Evolutionary conservation across 2,888 invertebrate species (phyloP).

Genomic region (Holacanthella duospinosa): DNA sequence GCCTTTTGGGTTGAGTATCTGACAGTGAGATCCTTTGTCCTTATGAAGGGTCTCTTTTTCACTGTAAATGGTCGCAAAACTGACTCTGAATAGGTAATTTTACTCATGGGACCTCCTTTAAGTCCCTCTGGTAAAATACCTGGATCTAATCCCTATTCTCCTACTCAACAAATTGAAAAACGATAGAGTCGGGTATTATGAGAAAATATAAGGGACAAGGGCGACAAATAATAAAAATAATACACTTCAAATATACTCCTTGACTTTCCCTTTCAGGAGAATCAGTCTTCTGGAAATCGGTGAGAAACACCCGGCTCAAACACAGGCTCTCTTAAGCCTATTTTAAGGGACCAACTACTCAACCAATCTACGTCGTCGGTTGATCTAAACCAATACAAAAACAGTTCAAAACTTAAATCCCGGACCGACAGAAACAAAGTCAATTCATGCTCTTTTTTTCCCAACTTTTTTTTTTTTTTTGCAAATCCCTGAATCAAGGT

Average conservation of each 20-base stretch:
- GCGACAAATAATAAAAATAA: conserved; percentile 6
- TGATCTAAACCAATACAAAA: not conserved
- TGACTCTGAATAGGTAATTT: conserved; percentile 3
- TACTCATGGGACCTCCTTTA: not conserved
- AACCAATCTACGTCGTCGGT: not conserved
- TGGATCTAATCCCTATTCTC: not conserved
- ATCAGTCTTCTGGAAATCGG: not conserved
- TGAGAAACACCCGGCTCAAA: conserved; percentile 5
- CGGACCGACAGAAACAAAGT: too few species aligned
- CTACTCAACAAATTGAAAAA: not conserved
- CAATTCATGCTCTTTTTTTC: not conserved
- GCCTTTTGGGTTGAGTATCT: too few species aligned
- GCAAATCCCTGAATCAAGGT: too few species aligned
- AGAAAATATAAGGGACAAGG: not conserved
- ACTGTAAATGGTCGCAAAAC: conserved; percentile 1
- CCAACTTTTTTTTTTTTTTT: too few species aligned
- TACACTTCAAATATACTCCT: conserved; percentile 5
- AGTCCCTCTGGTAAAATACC: not conserved
- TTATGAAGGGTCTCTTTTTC: not conserved
- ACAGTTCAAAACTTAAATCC: too few species aligned
- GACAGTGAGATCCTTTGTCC: not conserved
- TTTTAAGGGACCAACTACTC: not conserved
- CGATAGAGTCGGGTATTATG: not conserved
- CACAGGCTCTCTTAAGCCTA: not conserved
- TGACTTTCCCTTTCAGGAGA: not conserved